Evolutionary conservation across 2,797 vertebrate species (phyloP).

Genomic region (Phyllotis vaccarum): DNA sequence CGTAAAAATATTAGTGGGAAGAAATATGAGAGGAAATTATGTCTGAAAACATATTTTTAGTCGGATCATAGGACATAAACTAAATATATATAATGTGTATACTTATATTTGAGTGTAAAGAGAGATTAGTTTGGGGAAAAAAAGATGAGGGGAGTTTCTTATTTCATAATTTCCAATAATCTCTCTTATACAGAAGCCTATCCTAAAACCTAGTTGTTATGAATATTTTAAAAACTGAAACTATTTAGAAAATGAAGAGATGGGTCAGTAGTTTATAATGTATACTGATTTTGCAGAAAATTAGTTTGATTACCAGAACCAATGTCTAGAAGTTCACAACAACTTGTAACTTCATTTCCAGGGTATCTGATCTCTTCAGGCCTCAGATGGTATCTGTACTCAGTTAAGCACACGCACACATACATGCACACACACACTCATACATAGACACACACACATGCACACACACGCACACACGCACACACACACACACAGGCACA

Average conservation of each 20-base stretch:
- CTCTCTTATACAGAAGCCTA: background rate
- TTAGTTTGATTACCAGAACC: background rate
- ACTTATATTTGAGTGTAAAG: background rate
- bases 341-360: background rate
- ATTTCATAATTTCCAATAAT: slow-evolving; percentile 36
- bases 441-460: background rate
- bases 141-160: background rate
- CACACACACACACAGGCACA: background rate
- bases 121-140: background rate
- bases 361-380: background rate
- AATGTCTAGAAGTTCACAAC: background rate
- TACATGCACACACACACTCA: background rate
- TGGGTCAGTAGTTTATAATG: too few species aligned
- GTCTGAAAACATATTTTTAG: background rate
- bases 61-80: background rate
- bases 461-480: background rate
- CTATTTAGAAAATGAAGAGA: background rate
- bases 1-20: slow-evolving; percentile 14
- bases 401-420: background rate
- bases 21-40: background rate
- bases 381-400: background rate
- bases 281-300: background rate
- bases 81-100: background rate
- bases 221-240: slow-evolving; percentile 14
- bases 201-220: slow-evolving; percentile 21